These are phyloP conservation scores for Tupaia tana DNA, from an alignment of 2,113 vertebrate species.

Conservation along the genomic window DNA sequence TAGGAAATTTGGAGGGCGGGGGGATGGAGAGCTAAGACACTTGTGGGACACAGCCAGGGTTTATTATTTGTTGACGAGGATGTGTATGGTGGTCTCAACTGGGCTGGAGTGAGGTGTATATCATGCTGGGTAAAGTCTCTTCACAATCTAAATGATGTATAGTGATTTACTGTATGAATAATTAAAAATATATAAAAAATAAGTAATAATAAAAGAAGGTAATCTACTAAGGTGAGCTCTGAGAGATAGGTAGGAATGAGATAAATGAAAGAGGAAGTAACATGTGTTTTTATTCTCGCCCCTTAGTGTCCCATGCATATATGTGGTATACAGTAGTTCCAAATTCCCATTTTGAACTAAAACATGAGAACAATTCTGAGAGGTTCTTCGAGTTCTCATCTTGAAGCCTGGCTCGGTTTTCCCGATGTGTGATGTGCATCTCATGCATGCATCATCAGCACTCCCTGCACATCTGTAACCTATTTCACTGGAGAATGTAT, in stretches of 20 bases:
- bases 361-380: background rate
- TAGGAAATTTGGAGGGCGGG: no score
- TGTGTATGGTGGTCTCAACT: no score
- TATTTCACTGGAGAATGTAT: background rate
- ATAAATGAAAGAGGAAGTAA: background rate
- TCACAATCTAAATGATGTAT: no score
- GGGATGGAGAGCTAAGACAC: no score
- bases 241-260: background rate
- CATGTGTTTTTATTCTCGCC: background rate
- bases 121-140: no score
- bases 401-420: background rate
- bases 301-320: background rate
- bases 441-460: background rate
- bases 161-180: no score
- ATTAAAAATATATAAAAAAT: no score
- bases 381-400: background rate
- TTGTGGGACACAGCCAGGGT: no score
- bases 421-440: background rate
- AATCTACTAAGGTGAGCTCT: background rate
- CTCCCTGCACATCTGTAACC: conserved; percentile 8
- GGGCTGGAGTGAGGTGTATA: no score
- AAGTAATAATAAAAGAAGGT: no score
- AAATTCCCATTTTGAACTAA: background rate
- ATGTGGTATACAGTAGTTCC: background rate
- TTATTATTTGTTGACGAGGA: no score